Evolutionary conservation across 2,888 invertebrate genomes (phyloP).

Genomic region (Ectemnius cavifrons): DNA sequence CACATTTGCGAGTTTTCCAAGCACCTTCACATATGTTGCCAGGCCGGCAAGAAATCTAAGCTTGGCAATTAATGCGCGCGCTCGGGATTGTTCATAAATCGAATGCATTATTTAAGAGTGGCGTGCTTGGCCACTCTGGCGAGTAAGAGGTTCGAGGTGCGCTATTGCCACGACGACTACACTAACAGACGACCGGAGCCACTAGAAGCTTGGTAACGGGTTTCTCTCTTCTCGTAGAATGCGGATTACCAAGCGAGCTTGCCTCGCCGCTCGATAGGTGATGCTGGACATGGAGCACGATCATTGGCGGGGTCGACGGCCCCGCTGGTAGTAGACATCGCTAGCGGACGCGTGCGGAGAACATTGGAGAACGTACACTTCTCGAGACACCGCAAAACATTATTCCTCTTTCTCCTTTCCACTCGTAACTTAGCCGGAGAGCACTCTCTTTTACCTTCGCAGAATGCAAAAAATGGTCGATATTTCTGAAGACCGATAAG

Average conservation of each 20-base stretch:
- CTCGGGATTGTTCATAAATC: constrained; percentile 42
- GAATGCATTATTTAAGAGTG: constrained; percentile 41
- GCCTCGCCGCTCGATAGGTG: constrained; percentile 73
- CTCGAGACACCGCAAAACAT: constrained; percentile 25
- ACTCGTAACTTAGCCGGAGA: too few species aligned
- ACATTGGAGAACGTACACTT: constrained; percentile 28
- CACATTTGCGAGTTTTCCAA: constrained; percentile 20
- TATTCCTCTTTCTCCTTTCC: constrained; percentile 44
- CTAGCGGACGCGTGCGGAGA: constrained; percentile 41
- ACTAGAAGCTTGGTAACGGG: constrained; percentile 65
- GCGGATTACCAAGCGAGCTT: constrained; percentile 67
- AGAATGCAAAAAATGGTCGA: too few species aligned
- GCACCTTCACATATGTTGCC: constrained; percentile 4
- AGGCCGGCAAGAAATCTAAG: constrained; percentile 22
- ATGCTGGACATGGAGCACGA: constrained; percentile 72
- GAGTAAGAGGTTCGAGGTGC: constrained; percentile 7
- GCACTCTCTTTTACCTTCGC: too few species aligned
- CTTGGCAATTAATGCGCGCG: constrained; percentile 36
- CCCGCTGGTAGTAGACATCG: constrained; percentile 55
- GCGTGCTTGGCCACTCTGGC: constrained; percentile 19
- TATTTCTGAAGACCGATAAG: too few species aligned
- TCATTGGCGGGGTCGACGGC: constrained; percentile 74
- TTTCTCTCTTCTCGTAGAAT: constrained; percentile 65
- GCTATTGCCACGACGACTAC: constrained; percentile 9
- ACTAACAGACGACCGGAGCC: neutral